A percentile compares a stretch with the other conserved stretches of the same genome.
Conservation (phyloP, 2,113 vertebrate genomes). For the Rynchops niger region DNA sequence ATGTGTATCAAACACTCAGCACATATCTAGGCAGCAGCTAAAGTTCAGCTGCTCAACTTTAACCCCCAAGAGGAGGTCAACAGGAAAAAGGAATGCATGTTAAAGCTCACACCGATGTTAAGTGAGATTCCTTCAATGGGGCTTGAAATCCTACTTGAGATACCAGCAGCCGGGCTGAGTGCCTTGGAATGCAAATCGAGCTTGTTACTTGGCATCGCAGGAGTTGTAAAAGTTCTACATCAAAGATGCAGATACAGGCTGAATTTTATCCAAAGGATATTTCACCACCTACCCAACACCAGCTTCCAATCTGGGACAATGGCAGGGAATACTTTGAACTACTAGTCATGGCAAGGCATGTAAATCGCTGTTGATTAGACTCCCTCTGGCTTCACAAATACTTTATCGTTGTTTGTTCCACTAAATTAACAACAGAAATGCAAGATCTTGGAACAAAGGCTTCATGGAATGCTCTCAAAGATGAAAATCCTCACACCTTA, state of each 20-base stretch:
- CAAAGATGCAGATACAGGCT: constrained; percentile 49
- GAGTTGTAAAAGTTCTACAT: constrained; percentile 50
- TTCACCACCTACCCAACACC: constrained; percentile 13
- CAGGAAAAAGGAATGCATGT: constrained; percentile 70
- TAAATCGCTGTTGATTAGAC: neutral
- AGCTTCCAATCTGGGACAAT: constrained; percentile 8
- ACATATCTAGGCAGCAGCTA: constrained; percentile 68
- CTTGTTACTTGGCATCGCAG: constrained; percentile 45
- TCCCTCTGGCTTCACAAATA: constrained; percentile 24
- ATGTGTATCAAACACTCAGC: constrained; percentile 74
- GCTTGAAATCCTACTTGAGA: constrained; percentile 65
- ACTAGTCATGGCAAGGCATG: neutral
- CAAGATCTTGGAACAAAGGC: neutral
- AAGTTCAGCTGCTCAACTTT: constrained; percentile 72
- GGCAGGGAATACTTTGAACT: constrained; percentile 39
- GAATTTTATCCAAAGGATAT: constrained; percentile 50
- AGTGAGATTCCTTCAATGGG: constrained; percentile 64
- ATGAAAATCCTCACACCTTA: neutral
- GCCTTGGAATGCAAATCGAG: constrained; percentile 64
- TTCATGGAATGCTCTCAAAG: neutral
- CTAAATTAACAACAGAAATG: constrained; percentile 35
- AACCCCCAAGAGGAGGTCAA: constrained; percentile 73
- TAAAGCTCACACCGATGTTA: constrained; percentile 64
- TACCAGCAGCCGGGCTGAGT: constrained; percentile 63
- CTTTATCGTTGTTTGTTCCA: constrained; percentile 24